Conservation (phyloP, 2,113 vertebrate species). For the Cyprinodon tularosa region DNA sequence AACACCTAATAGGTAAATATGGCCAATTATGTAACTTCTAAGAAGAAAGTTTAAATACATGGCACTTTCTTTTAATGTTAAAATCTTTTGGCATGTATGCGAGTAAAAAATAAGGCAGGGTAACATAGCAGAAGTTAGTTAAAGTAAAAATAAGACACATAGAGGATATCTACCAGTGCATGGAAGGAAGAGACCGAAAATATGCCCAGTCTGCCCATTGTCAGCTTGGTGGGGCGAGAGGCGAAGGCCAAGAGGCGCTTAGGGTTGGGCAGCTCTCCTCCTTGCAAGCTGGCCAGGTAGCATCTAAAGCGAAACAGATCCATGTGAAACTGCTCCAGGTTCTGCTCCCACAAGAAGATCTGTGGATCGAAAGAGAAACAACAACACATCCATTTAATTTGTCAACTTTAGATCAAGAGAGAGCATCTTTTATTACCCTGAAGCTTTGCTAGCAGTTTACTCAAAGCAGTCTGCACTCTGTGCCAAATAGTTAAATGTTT, state of each 20-base stretch:
- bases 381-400: conserved; percentile 24
- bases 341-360: conserved; percentile 98
- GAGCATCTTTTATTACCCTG: not conserved
- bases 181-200: conserved; percentile 97
- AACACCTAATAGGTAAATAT: not conserved
- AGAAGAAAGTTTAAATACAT: not conserved
- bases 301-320: conserved; percentile 94
- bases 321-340: conserved; percentile 97
- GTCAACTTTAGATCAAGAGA: conserved; percentile 28
- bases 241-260: conserved; percentile 93
- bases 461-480: conserved; percentile 25
- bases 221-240: conserved; percentile 93
- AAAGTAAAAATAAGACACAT: not conserved
- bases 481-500: conserved; percentile 51
- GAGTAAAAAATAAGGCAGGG: not conserved
- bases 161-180: conserved; percentile 84
- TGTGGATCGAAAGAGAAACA: conserved; percentile 53
- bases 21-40: not conserved
- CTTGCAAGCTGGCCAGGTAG: conserved; percentile 93
- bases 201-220: conserved; percentile 94
- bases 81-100: not conserved
- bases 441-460: conserved; percentile 14
- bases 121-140: not conserved
- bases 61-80: not conserved
- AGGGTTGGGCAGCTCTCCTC: conserved; percentile 95